Conservation (phyloP, 2,797 vertebrate genomes). For the Neomorphus geoffroyi region DNA sequence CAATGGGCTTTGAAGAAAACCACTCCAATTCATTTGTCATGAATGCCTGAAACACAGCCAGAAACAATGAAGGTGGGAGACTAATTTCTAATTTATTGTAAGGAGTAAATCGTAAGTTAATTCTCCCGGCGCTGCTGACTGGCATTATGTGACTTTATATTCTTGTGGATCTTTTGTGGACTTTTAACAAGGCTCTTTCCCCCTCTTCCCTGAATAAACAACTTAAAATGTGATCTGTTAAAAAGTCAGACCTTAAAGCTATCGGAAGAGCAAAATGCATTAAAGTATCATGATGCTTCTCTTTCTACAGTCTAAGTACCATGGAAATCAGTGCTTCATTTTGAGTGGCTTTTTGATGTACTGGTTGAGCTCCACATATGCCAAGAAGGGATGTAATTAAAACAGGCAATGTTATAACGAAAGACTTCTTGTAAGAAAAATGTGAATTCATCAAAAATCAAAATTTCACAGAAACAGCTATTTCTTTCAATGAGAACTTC, state of each 20-base stretch:
- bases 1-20: neutral
- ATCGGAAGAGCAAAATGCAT: neutral
- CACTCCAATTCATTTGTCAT: neutral
- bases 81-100: neutral
- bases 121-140: neutral
- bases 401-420: neutral
- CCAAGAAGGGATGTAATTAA: neutral
- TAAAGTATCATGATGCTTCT: neutral
- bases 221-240: neutral
- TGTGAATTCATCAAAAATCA: neutral
- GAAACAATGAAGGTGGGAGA: neutral
- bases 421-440: neutral
- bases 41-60: neutral
- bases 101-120: neutral
- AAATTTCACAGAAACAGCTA: neutral
- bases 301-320: neutral
- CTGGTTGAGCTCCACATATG: neutral
- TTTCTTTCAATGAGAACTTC: neutral
- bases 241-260: neutral
- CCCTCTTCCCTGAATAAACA: neutral
- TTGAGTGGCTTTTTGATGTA: neutral
- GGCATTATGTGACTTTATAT: neutral
- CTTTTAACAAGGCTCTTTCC: neutral
- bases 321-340: neutral
- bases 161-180: neutral